phyloP scores from a whole-genome alignment of 2,888 invertebrate genomes.

The Eupithecia subfuscata region DNA sequence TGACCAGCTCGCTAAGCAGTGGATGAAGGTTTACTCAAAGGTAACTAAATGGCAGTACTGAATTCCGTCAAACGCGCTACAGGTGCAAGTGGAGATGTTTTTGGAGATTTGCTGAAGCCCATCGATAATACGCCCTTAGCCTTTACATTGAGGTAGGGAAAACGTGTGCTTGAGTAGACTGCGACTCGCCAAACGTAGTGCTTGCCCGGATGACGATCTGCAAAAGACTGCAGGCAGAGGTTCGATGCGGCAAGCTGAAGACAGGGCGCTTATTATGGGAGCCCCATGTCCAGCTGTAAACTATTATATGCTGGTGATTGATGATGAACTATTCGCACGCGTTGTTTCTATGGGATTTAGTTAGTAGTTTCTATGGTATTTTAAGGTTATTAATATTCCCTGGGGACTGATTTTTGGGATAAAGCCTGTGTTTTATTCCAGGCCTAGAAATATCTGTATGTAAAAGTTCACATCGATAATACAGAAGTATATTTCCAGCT shows the following conservation, averaged over 20 bases:
- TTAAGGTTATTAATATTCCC: too few relatives aligned
- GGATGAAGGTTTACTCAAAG: constrained; percentile 66
- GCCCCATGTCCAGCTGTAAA: too few relatives aligned
- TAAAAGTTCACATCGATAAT: constrained; percentile 35
- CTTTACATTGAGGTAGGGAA: background rate
- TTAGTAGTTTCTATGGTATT: too few relatives aligned
- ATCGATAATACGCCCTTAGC: background rate
- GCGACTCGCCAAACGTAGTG: background rate
- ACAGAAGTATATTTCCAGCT: constrained; percentile 53
- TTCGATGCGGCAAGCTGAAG: too few relatives aligned
- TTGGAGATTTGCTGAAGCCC: background rate
- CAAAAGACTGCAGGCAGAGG: too few relatives aligned
- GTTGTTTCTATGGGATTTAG: too few relatives aligned
- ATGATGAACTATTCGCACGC: too few relatives aligned
- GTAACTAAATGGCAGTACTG: constrained; percentile 44
- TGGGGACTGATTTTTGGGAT: too few relatives aligned
- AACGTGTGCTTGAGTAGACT: background rate
- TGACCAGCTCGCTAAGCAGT: constrained; percentile 59
- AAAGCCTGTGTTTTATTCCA: too few relatives aligned
- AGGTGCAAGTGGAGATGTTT: background rate
- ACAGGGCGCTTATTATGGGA: too few relatives aligned
- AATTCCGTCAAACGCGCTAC: background rate
- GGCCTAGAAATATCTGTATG: constrained; percentile 33
- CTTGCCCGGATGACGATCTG: too few relatives aligned
- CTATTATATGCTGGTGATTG: too few relatives aligned